phyloP scores from a whole-genome alignment of 1,140 invertebrate genomes.

The Magallana ariakensis region DNA sequence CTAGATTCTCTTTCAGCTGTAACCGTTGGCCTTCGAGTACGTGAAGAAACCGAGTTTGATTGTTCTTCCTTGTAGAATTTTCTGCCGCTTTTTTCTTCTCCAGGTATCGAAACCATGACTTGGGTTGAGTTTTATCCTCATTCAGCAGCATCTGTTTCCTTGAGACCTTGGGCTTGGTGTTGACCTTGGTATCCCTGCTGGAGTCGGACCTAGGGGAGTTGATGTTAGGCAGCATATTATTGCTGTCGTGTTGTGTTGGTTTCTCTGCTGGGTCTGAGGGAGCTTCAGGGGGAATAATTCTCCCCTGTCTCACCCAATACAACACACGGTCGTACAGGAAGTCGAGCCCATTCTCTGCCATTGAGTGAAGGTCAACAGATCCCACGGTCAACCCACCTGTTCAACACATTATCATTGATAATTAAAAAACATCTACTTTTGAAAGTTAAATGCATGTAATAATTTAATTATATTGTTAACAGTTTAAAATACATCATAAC shows the following conservation, averaged over 20 bases:
- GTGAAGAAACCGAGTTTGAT: constrained; percentile 48
- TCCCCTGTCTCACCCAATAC: constrained; percentile 64
- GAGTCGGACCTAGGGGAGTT: constrained; percentile 43
- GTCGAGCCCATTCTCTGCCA: constrained; percentile 65
- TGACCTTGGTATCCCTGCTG: constrained; percentile 7
- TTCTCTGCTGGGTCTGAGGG: constrained; percentile 41
- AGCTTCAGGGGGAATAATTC: constrained; percentile 61
- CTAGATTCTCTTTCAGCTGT: constrained; percentile 46
- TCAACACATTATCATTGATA: background rate
- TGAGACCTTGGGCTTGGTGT: background rate
- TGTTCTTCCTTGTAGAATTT: constrained; percentile 40
- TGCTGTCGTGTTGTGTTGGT: background rate
- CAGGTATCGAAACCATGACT: constrained; percentile 55
- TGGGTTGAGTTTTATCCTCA: constrained; percentile 32
- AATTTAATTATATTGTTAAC: background rate
- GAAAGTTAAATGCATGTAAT: too few species aligned
- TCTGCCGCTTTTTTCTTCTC: constrained; percentile 51
- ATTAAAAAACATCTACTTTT: background rate
- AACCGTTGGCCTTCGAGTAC: constrained; percentile 55
- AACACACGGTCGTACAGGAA: constrained; percentile 64
- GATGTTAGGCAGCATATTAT: background rate
- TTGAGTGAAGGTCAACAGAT: constrained; percentile 50
- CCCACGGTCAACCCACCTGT: constrained; percentile 30
- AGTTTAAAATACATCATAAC: background rate
- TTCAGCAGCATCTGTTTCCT: background rate